Evolutionary conservation across 2,113 vertebrate species (phyloP), one percentile per base, ranked within the genome.

Genomic region (Mustelus asterias): DNA sequence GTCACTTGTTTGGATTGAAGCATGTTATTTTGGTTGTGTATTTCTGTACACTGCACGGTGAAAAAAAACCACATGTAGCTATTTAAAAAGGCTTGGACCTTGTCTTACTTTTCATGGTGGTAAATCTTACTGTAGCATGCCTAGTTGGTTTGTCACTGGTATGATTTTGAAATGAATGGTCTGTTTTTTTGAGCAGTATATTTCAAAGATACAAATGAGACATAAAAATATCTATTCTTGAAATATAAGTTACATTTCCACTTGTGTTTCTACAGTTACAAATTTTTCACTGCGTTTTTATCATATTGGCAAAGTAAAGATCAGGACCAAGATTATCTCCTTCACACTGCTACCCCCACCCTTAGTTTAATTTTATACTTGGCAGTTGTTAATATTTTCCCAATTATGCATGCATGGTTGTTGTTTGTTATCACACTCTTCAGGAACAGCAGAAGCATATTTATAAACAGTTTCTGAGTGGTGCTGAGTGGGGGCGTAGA

Each of bases 391-490:
- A 89, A 60, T 54, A 1, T 9, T 58, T 29, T 88, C 18, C 48
- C 24, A 88, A 88, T 88, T 88, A 88, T 88, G 48, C 88, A 29
- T 24, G 41, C 20, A 86, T 16, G 20, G 33, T 69, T 94, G 63
- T 26, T 69, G 37, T 94, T 69, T 94, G 37, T n/a, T 89, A 94
- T 65, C 92, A 94, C 20, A 44, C 92, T 94, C 92, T 94, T 94
- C 63, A 94, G 92, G 92, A 70, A 94, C 65, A 69, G 65, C 92
- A 69, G 63, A 41, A 41, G 65, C 48, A 44, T 94, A 94, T 94
- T 94, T 94, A 44, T 94, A 90, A 90, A 90, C 88, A 90, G 92
- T 94, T 41, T 94, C n/a, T 67, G 92, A 69, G 33, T 94, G 63
- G 92, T 94, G n/a, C 63, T 94, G 18, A 67, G 63, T 24, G 65